phyloP scores from a whole-genome alignment of 2,888 invertebrate genomes.

The Epinotia brunnichana region DNA sequence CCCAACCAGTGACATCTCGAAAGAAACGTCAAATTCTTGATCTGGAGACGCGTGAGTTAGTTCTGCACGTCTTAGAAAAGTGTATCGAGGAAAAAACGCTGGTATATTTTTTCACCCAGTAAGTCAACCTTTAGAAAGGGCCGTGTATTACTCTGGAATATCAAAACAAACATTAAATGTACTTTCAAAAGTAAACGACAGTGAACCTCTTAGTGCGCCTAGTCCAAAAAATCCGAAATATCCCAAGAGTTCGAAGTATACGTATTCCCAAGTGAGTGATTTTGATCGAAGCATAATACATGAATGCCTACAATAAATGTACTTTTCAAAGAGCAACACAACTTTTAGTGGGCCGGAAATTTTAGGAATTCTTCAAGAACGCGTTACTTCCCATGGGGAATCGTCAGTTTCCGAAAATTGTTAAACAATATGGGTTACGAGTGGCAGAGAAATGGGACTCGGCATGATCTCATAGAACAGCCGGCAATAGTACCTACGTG shows the following conservation, averaged over 20 bases:
- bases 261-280: not conserved
- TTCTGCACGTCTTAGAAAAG: not conserved
- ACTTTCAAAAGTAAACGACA: too few relatives aligned
- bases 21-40: not conserved
- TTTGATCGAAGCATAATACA: not conserved
- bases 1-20: not conserved
- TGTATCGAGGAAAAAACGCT: not conserved
- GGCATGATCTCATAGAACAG: not conserved
- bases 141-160: not conserved
- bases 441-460: not conserved
- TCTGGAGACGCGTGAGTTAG: not conserved
- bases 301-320: not conserved
- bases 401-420: not conserved
- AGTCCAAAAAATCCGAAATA: not conserved
- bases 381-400: not conserved
- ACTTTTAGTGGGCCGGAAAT: not conserved
- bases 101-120: not conserved
- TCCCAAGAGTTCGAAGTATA: not conserved
- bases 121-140: not conserved
- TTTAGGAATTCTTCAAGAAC: not conserved
- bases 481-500: not conserved
- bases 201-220: too few relatives aligned
- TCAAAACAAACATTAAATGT: not conserved
- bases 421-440: not conserved
- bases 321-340: not conserved